Percentiles rank a stretch among this genome's conserved stretches.
Evolutionary conservation across 2,113 vertebrate genomes (phyloP).

Genomic region (Zosterops borbonicus): DNA sequence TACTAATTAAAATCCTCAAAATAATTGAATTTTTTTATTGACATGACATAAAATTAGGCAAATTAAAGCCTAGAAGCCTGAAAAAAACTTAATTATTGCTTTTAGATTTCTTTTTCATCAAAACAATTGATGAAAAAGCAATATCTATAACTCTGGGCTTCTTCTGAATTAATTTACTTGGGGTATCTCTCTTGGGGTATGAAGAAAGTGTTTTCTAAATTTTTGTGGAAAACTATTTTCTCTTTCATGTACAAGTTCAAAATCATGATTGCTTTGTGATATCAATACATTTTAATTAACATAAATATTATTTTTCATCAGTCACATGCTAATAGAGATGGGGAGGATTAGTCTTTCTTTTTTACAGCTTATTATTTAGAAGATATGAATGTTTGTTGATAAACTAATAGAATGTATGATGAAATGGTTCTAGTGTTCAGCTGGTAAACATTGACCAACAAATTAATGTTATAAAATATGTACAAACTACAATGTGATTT

Average conservation of each 20-base stretch:
- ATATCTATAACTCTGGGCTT: not conserved
- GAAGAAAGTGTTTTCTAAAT: not conserved
- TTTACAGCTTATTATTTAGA: slow-evolving; percentile 8
- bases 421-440: not conserved
- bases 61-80: not conserved
- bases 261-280: slow-evolving; percentile 14
- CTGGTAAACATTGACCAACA: slow-evolving; percentile 56
- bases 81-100: not conserved
- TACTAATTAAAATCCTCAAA: not conserved
- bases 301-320: slow-evolving; percentile 19
- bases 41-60: not conserved
- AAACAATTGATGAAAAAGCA: not conserved
- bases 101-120: not conserved
- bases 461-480: slow-evolving; percentile 59
- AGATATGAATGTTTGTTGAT: slow-evolving; percentile 37
- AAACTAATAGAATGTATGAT: slow-evolving; percentile 18
- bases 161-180: slow-evolving; percentile 4
- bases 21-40: not conserved
- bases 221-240: slow-evolving; percentile 1
- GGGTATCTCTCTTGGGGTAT: not conserved
- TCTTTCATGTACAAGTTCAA: slow-evolving; percentile 11
- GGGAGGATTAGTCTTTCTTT: not conserved
- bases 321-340: not conserved
- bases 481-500: not conserved
- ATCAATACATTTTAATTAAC: slow-evolving; percentile 41